Percentiles rank a stretch among this genome's conserved stretches.
phyloP scores from a whole-genome alignment of 1,140 invertebrate genomes.

The Drosophila bipectinata region DNA sequence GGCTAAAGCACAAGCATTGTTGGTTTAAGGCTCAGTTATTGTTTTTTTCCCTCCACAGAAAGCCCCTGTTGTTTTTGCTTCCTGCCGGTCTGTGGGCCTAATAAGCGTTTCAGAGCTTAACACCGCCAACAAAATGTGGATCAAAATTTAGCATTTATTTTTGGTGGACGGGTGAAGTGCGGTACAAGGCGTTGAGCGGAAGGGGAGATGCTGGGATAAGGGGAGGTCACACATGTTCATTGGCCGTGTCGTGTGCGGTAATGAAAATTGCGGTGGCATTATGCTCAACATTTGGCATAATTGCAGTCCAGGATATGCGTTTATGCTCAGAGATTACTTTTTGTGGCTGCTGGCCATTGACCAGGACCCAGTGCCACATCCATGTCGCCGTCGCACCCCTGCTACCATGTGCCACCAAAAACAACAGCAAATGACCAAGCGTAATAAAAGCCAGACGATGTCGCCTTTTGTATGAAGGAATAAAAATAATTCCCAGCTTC shows the following conservation, averaged over 20 bases:
- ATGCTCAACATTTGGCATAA: slow-evolving; percentile 78
- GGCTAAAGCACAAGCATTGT: slow-evolving; percentile 43
- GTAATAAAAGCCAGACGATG: slow-evolving; percentile 75
- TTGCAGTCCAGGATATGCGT: slow-evolving; percentile 78
- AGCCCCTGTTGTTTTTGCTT: slow-evolving; percentile 16
- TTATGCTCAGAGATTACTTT: slow-evolving; percentile 81
- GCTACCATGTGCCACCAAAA: slow-evolving; percentile 7
- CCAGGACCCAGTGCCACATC: slow-evolving; percentile 38
- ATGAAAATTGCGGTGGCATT: slow-evolving; percentile 78
- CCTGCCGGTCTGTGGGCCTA: slow-evolving; percentile 39
- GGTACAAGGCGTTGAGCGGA: no score
- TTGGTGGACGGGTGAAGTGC: slow-evolving; percentile 14
- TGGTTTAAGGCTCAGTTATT: slow-evolving; percentile 78
- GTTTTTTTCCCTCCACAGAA: slow-evolving; percentile 30
- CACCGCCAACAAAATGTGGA: slow-evolving; percentile 60
- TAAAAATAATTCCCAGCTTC: slow-evolving; percentile 65
- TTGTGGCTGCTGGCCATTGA: slow-evolving; percentile 70
- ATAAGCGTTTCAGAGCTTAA: slow-evolving; percentile 68
- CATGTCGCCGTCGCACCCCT: not conserved
- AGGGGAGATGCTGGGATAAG: no score
- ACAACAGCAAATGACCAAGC: slow-evolving; percentile 45
- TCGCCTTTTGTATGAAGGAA: slow-evolving; percentile 76
- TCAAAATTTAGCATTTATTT: slow-evolving; percentile 70
- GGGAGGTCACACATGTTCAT: slow-evolving; percentile 45
- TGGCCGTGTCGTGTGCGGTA: slow-evolving; percentile 62